Conservation (phyloP, 1,140 invertebrate genomes). For the Macrosteles quadrilineatus region DNA sequence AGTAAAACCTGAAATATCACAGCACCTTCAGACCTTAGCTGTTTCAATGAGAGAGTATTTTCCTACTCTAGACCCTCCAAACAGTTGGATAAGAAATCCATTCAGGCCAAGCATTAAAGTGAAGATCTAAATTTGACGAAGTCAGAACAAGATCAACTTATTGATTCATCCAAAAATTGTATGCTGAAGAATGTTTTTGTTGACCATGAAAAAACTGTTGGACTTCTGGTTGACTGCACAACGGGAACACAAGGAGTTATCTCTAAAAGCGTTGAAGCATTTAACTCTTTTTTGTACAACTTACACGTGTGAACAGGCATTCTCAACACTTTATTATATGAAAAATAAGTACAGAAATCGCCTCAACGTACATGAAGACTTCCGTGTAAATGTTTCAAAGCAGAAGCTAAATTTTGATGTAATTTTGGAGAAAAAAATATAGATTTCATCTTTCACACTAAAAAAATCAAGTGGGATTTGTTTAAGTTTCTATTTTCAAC, state of each 20-base stretch:
- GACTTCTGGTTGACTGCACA: not conserved
- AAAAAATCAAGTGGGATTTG: not conserved
- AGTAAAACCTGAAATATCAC: conserved; percentile 6
- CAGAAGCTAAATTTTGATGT: not conserved
- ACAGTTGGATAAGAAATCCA: conserved; percentile 20
- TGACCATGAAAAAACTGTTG: not conserved
- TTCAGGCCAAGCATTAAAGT: not conserved
- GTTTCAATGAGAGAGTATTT: not conserved
- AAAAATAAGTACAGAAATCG: too few relatives aligned
- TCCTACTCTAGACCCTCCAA: not conserved
- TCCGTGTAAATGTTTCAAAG: not conserved
- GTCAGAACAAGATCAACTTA: not conserved
- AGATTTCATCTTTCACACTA: not conserved
- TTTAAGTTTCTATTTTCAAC: not conserved
- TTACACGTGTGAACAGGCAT: conserved; percentile 17
- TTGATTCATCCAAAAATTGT: conserved; percentile 2
- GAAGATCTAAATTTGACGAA: conserved; percentile 1
- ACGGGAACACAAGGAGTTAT: not conserved
- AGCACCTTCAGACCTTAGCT: conserved; percentile 4
- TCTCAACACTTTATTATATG: not conserved
- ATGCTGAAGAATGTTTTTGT: not conserved
- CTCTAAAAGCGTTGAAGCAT: conserved; percentile 7
- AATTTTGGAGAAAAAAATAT: not conserved
- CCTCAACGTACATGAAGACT: not conserved
- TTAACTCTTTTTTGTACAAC: conserved; percentile 8